A percentile compares a stretch with the other conserved stretches of the same genome.
phyloP scores from a whole-genome alignment of 2,113 vertebrate species.

The Oceanodroma tethys region DNA sequence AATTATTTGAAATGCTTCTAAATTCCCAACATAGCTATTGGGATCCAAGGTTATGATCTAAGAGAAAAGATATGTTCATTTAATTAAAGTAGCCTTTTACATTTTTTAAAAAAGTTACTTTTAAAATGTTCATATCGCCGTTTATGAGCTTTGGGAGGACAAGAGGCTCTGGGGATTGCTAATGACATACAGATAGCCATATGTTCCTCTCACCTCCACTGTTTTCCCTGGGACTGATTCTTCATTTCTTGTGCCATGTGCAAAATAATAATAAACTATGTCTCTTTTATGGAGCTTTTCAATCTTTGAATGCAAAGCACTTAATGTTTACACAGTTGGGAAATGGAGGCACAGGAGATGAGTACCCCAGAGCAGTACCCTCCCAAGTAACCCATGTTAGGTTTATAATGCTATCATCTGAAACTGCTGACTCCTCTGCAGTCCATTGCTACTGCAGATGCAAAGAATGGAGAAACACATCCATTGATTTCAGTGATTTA shows the following conservation, averaged over 20 bases:
- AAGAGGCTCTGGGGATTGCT: not conserved
- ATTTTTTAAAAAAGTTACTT: not conserved
- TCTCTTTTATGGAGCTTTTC: not conserved
- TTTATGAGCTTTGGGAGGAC: conserved; percentile 53
- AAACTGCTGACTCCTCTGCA: not conserved
- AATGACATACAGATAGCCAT: conserved; percentile 27
- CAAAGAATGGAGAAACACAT: not conserved
- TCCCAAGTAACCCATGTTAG: not conserved
- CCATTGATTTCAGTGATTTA: not conserved
- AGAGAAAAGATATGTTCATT: conserved; percentile 40
- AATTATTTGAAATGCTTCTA: conserved; percentile 37
- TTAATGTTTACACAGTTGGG: not conserved
- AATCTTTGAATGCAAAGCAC: not conserved
- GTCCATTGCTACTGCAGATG: not conserved
- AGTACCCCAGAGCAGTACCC: not conserved
- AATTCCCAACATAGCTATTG: conserved; percentile 38
- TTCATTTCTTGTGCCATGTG: not conserved
- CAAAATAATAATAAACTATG: not conserved
- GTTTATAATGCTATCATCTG: not conserved
- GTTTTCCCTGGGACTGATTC: not conserved
- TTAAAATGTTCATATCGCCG: not conserved
- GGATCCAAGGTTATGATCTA: conserved; percentile 44
- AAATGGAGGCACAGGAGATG: not conserved
- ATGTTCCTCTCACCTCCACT: not conserved
- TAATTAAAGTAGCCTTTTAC: conserved; percentile 45